These are phyloP conservation scores for Lordiphosa stackelbergi DNA, from an alignment of 1,140 invertebrate genomes.

Conservation along the genomic window DNA sequence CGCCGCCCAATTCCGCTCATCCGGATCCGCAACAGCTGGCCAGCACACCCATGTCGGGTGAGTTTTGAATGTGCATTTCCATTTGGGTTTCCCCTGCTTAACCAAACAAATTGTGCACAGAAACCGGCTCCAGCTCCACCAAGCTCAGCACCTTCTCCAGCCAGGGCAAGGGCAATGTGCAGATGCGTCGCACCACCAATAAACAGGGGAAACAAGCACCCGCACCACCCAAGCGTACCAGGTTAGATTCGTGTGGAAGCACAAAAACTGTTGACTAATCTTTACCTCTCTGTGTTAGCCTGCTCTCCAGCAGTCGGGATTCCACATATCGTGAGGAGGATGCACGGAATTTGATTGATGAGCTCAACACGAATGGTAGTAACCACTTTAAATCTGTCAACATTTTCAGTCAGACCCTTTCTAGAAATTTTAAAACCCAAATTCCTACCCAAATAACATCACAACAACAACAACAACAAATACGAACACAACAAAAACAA, in stretches of 20 bases:
- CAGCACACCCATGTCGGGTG: constrained; percentile 76
- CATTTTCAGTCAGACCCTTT: constrained; percentile 65
- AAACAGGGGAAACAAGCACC: constrained; percentile 95
- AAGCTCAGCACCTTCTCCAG: constrained; percentile 84
- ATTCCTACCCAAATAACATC: constrained; percentile 67
- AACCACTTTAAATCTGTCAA: constrained; percentile 47
- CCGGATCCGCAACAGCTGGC: constrained; percentile 60
- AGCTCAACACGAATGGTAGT: constrained; percentile 69
- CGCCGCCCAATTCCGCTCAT: constrained; percentile 37
- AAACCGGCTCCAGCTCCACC: constrained; percentile 79
- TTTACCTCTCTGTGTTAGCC: constrained; percentile 77
- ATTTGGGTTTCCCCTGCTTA: not conserved
- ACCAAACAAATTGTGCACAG: constrained; percentile 49
- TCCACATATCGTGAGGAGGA: constrained; percentile 76
- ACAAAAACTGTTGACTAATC: not conserved
- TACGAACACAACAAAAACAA: constrained; percentile 48
- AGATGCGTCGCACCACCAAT: constrained; percentile 91
- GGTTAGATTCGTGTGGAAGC: constrained; percentile 79
- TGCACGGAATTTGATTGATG: constrained; percentile 44
- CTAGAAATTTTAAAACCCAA: constrained; percentile 74
- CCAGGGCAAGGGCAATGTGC: constrained; percentile 82
- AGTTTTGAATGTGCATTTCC: not conserved
- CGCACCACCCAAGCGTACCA: constrained; percentile 94
- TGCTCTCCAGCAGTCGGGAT: constrained; percentile 85
- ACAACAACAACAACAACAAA: constrained; percentile 58